A percentile compares a stretch with the other conserved stretches of the same genome.
These are phyloP conservation scores for Nasonia longicornis DNA, from an alignment of 1,140 invertebrate species.

Conservation along the genomic window DNA sequence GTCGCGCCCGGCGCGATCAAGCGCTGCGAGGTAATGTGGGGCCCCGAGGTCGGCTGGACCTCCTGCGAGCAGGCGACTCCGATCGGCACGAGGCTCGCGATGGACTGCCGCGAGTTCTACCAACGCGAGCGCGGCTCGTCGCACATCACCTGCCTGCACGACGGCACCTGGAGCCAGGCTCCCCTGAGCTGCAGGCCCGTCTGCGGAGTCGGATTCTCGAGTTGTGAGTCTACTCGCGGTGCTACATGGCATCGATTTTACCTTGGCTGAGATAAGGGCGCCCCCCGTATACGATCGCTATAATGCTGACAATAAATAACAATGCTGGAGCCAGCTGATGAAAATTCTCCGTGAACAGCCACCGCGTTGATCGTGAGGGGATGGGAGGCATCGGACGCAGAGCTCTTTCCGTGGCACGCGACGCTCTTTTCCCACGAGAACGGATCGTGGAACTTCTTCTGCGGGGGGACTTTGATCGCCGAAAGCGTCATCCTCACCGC, in stretches of 20 bases:
- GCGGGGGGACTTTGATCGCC: slow-evolving; percentile 64
- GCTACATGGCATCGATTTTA: no score
- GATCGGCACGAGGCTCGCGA: slow-evolving; percentile 55
- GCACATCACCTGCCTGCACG: slow-evolving; percentile 58
- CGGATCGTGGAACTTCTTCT: slow-evolving; percentile 64
- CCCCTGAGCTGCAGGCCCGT: slow-evolving; percentile 59
- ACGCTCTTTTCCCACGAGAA: slow-evolving; percentile 60
- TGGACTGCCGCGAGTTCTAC: slow-evolving; percentile 62
- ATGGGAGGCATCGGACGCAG: slow-evolving; percentile 48
- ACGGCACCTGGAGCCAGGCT: slow-evolving; percentile 63
- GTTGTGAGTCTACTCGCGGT: neutral
- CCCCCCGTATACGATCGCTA: neutral
- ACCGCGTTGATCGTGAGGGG: slow-evolving; percentile 63
- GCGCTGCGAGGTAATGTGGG: slow-evolving; percentile 56
- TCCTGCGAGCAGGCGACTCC: slow-evolving; percentile 55
- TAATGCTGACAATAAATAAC: no score
- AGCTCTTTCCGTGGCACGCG: slow-evolving; percentile 63
- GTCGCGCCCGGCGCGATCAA: slow-evolving; percentile 48
- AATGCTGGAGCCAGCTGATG: no score
- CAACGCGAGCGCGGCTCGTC: slow-evolving; percentile 50
- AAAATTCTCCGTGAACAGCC: slow-evolving; percentile 40
- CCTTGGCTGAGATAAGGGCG: no score
- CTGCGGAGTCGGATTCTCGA: slow-evolving; percentile 48
- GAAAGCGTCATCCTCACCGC: slow-evolving; percentile 65
- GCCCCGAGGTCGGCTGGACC: slow-evolving; percentile 53